Evolutionary conservation across 1,140 invertebrate genomes (phyloP), one percentile per base, ranked within the genome.

Genomic region (Meloidogyne exigua): DNA sequence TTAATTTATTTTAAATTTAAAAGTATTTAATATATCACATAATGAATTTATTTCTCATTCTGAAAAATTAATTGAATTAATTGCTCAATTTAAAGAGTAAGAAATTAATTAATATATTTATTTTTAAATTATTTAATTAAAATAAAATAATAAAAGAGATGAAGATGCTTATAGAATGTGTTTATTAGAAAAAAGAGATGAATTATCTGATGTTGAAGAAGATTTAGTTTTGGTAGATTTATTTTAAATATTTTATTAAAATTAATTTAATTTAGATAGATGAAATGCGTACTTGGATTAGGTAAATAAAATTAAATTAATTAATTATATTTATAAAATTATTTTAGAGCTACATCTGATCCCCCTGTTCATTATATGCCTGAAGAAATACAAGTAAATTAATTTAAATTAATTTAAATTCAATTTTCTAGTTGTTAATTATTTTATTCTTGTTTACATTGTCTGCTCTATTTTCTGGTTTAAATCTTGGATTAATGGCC

Each of bases 401-500:
- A 13, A 49, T 21, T 7, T 44, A 13, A 28, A 26, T 32, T 23
- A 26, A 12, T 12, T 15, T 39, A 32, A 44, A 23, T 69, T 12
- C 1, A 25, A 15, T 18, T 36, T 25, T 57, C 13, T 23, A 93
- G 25, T 89, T 94, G 32, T 80, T 91, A 0, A 90, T 95, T 21
- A 93, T 97, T 72, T 72, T 91, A 11, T 82, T 91, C 2, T 93
- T 95, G 78, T 89, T 98, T 18, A 89, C 89, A 65, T 92, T 98
- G 76, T 98, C 96, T 0, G 94, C 95, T 0, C 88, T 96, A 0
- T 96, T 96, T 85, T 95, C 94, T 42, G 96, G 96, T 2, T 89
- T 99, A 5, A 99, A 98, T 88, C 90, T 99, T 2, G 96, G 96
- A 7, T 89, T 99, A 13, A 97, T 99, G 95, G 92, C 95, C 0